phyloP scores from a whole-genome alignment of 2,888 invertebrate genomes.

The Blastobasis adustella region DNA sequence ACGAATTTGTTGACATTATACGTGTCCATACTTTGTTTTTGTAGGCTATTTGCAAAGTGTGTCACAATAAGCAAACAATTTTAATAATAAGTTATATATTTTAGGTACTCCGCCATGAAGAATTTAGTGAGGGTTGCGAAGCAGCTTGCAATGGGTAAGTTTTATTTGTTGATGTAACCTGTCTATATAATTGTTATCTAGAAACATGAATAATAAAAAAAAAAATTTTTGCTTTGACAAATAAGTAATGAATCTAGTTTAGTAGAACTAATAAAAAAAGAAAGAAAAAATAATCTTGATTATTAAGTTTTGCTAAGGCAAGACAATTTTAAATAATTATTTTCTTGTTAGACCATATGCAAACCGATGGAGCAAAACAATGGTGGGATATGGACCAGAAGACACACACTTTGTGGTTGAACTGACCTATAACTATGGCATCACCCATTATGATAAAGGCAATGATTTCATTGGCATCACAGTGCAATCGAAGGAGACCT shows the following conservation, averaged over 20 bases:
- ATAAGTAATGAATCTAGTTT: no score
- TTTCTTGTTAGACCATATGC: slow-evolving; percentile 87
- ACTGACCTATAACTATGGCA: slow-evolving; percentile 97
- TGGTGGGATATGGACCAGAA: slow-evolving; percentile 98
- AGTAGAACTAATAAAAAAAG: no score
- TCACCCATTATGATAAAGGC: slow-evolving; percentile 89
- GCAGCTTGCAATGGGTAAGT: slow-evolving; percentile 96
- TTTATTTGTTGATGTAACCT: not conserved
- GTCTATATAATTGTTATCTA: no score
- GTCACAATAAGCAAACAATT: not conserved
- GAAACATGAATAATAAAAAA: no score
- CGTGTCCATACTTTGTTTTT: no score
- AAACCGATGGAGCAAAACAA: slow-evolving; percentile 99
- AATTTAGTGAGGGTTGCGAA: slow-evolving; percentile 97
- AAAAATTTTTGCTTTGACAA: no score
- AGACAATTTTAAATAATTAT: not conserved
- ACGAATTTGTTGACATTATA: no score
- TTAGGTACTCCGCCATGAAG: slow-evolving; percentile 95
- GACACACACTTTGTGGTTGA: slow-evolving; percentile 96
- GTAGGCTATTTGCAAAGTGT: no score
- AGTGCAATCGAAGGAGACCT: slow-evolving; percentile 84
- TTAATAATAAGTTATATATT: no score
- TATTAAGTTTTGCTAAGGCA: not conserved
- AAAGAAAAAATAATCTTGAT: no score
- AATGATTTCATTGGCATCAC: slow-evolving; percentile 94